Base-by-base conservation (phyloP, 2,888 invertebrate genomes). In the Thecocarcelia acutangulata region DNA sequence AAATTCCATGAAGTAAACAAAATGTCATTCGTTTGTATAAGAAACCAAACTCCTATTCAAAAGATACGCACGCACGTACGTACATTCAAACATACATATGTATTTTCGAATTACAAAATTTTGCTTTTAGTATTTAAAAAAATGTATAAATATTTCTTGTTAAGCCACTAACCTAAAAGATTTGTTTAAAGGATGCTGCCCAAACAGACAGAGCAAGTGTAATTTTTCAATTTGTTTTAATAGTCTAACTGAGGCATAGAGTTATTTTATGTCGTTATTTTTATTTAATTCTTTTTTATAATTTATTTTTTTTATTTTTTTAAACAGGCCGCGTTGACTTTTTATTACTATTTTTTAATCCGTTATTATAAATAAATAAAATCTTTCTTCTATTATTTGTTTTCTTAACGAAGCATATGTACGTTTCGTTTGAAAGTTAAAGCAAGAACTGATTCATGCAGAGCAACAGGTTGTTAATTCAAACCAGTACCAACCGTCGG, bases 401-500 rank as follows among this genome's bases (percentile, higher is more conserved):
- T 66, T 56, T n/a, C 15, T 40, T 42, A 28, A 37, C 56, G 52
- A 17, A 69, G 46, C 52, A 54, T 40, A 77, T 69, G 68, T 77
- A 77, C 77, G 68, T 77, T 77, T 44, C 69, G 77, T 70, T 70
- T 63, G 28, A 77, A 70, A 77, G 77, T 48, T 70, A 56, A 69
- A 70, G 48, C 24, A 70, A 77, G 69, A 77, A 77, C 77, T 77
- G 77, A 77, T 70, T 69, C 54, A 77, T 46, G 59, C 48, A 46
- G 61, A 54, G 33, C 59, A 77, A 77, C 77, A 77, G 77, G 77
- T 70, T 77, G 69, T 77, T 63, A 40, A 56, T 48, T 63, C 68
- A 70, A 77, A 77, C 77, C 69, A 33, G 8, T 33, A 61, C 48
- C 44, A 69, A 54, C 13, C 3, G 33, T 28, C 66, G 42, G 15